Percentiles rank a stretch among this genome's conserved stretches.
These are phyloP conservation scores for Centroberyx gerrardi DNA, from an alignment of 2,797 vertebrate genomes.

Conservation along the genomic window DNA sequence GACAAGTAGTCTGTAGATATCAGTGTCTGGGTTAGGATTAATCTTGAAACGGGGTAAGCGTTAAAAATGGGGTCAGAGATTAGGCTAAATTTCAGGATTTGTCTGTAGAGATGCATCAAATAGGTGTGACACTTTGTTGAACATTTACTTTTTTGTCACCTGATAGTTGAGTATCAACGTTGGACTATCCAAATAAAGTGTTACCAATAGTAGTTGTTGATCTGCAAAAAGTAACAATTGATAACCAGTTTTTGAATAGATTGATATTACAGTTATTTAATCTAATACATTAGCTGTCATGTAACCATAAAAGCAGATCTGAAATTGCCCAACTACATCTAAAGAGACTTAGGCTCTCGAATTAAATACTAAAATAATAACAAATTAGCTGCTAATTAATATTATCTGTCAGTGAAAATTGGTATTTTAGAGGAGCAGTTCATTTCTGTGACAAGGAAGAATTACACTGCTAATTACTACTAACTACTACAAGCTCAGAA, in stretches of 20 bases:
- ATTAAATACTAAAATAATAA: no score
- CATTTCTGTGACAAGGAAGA: neutral
- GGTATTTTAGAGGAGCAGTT: neutral
- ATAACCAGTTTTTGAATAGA: slow-evolving; percentile 4
- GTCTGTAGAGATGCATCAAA: no score
- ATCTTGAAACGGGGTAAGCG: no score
- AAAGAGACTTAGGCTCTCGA: neutral
- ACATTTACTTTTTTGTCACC: no score
- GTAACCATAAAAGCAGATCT: neutral
- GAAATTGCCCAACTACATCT: neutral
- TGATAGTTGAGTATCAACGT: no score
- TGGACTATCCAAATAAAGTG: no score
- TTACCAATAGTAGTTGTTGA: neutral
- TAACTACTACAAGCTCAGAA: slow-evolving; percentile 22
- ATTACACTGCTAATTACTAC: neutral
- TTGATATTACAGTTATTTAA: slow-evolving; percentile 4
- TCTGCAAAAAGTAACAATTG: neutral
- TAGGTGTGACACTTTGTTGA: no score
- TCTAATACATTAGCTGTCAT: slow-evolving; percentile 20
- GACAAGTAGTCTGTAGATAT: no score
- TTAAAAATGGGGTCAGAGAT: no score
- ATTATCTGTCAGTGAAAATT: neutral
- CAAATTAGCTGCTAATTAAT: neutral
- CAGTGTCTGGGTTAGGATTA: no score
- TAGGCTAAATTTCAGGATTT: no score